Base-by-base conservation (phyloP, 2,888 invertebrate genomes). In the Pseudococcus longispinus region DNA sequence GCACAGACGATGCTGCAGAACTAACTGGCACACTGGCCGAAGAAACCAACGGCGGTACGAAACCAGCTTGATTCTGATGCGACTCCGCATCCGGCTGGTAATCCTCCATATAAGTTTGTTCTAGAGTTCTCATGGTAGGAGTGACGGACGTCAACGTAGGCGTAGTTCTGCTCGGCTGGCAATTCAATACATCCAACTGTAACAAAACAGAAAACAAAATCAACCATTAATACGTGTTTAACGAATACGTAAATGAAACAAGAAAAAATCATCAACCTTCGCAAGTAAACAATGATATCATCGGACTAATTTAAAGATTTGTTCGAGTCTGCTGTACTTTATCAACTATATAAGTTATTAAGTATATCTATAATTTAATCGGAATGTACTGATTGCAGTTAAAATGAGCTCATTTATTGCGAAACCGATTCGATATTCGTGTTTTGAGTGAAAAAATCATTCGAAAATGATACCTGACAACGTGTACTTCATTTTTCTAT, bases 61-160 rank as follows among this genome's bases (percentile, higher is more conserved):
- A 98, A 88, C 97, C 96, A 88, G 97, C 97, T 93, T 97, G 97
- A 91, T 94, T 95, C 90, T 95, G 93, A 92, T 93, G 94, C 88
- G 92, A 93, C 91, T 93, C 94, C 89, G 94, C 94, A 89, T 94
- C 94, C 90, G 93, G 93, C 91, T 95, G 95, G 90, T 97, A 92
- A 92, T 97, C 97, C 23, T 60, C 90, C 96, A 94, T 92, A 97
- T 96, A 51, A 6, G 86, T 0, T 96, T 95, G 90, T 97, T 97
- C 92, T 98, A 97, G 91, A 98, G 96, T 92, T 90, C 96, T 94
- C 91, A 98, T 92, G 89, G 97, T 97, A 88, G 98, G 98, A 26
- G 85, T 77, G 0, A 86, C 86, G 23, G 87, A 83, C 89, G 98
- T 98, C 90, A 98, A 93, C 13, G 90, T 97, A 89, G 97, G 95